A percentile compares a stretch with the other conserved stretches of the same genome.
phyloP scores from a whole-genome alignment of 2,888 invertebrate genomes.

The Drosophila peninsularis region DNA sequence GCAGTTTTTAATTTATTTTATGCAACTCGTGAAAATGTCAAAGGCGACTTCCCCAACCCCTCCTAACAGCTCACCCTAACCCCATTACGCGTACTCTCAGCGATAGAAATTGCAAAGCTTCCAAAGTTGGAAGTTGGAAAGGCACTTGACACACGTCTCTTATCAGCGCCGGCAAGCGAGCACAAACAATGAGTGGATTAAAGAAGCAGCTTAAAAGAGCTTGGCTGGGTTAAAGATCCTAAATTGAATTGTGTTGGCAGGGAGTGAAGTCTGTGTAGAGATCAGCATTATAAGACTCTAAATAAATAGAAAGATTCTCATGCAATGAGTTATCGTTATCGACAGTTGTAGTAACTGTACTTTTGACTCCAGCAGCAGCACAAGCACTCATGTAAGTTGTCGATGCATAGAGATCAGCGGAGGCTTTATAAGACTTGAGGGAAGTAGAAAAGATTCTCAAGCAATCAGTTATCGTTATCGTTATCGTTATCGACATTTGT shows the following conservation, averaged over 20 bases:
- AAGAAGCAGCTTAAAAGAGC: slow-evolving; percentile 13
- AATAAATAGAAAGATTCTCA: no score
- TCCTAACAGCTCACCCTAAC: background rate
- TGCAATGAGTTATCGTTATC: no score
- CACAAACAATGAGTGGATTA: slow-evolving; percentile 18
- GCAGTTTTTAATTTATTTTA: slow-evolving; percentile 80
- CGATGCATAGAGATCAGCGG: no score
- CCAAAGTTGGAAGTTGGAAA: background rate
- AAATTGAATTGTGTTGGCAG: no score
- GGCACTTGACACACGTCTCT: slow-evolving; percentile 27
- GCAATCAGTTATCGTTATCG: background rate
- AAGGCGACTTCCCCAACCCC: slow-evolving; percentile 49
- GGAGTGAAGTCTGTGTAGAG: no score
- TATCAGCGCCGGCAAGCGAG: background rate
- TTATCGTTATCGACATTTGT: slow-evolving; percentile 15
- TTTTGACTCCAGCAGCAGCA: background rate
- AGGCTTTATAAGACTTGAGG: no score
- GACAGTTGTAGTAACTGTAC: slow-evolving; percentile 8
- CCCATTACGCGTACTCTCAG: background rate
- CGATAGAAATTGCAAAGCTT: slow-evolving; percentile 19
- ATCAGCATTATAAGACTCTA: no score
- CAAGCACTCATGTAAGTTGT: slow-evolving; percentile 15
- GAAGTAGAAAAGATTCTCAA: no score
- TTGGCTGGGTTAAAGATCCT: slow-evolving; percentile 1
- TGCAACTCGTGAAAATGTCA: slow-evolving; percentile 74